phyloP scores from a whole-genome alignment of 2,797 vertebrate species.

The Rhinatrema bivittatum region DNA sequence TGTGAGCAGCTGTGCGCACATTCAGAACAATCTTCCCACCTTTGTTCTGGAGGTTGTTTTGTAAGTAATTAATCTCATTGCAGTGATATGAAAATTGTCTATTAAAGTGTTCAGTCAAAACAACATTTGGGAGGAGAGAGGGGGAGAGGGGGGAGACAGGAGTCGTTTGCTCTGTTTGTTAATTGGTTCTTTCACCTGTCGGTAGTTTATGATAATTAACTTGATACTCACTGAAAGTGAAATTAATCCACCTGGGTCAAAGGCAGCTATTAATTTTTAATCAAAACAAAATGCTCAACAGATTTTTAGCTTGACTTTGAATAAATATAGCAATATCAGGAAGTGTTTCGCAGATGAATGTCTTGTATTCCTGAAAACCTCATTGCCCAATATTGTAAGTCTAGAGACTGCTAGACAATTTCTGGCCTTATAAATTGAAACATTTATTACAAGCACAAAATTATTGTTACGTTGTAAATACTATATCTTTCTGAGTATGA shows the following conservation, averaged over 20 bases:
- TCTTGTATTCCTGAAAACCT: neutral
- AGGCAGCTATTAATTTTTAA: constrained; percentile 70
- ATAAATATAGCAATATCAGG: constrained; percentile 28
- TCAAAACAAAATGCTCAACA: constrained; percentile 58
- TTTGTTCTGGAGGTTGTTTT: constrained; percentile 23
- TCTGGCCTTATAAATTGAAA: too few relatives aligned
- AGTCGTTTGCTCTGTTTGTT: constrained; percentile 45
- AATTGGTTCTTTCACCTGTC: constrained; percentile 65
- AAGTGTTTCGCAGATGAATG: constrained; percentile 3
- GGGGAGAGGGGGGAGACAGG: constrained; percentile 27
- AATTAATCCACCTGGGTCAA: constrained; percentile 64
- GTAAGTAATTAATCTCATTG: constrained; percentile 42
- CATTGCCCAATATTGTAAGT: too few relatives aligned
- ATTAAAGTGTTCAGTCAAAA: constrained; percentile 36
- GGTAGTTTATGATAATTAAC: constrained; percentile 64
- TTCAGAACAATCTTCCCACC: neutral
- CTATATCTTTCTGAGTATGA: too few relatives aligned
- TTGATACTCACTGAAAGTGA: constrained; percentile 57
- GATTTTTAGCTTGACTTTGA: constrained; percentile 46
- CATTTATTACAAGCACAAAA: too few relatives aligned
- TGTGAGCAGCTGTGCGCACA: neutral
- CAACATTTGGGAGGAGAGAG: constrained; percentile 29
- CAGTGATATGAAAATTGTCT: constrained; percentile 33
- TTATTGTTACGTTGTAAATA: too few relatives aligned
- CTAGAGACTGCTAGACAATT: too few relatives aligned